Conservation (phyloP, 2,113 vertebrate species). For the Polypterus senegalus region DNA sequence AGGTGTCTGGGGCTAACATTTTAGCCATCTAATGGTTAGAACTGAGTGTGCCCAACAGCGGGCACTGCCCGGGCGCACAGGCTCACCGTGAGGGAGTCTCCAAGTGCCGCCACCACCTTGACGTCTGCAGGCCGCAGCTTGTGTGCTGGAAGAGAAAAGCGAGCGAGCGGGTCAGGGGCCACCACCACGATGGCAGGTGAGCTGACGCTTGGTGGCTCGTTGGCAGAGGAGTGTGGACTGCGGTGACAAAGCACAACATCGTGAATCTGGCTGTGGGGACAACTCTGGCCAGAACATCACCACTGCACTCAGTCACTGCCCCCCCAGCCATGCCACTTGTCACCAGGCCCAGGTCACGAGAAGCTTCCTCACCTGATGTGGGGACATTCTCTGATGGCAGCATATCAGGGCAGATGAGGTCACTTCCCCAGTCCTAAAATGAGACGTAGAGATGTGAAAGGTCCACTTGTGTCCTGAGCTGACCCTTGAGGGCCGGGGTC, state of each 20-base stretch:
- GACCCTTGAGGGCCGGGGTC: no score
- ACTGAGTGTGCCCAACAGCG: no score
- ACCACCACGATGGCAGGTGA: neutral
- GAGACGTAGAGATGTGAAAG: neutral
- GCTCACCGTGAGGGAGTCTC: constrained; percentile 78
- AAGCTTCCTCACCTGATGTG: constrained; percentile 62
- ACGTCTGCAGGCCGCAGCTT: constrained; percentile 68
- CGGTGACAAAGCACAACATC: neutral
- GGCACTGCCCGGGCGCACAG: constrained; percentile 10
- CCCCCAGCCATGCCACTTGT: neutral
- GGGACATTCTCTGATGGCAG: constrained; percentile 51
- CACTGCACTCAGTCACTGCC: neutral
- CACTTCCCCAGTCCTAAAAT: constrained; percentile 80
- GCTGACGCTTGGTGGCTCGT: neutral
- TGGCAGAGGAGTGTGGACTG: no score
- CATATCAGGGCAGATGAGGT: constrained; percentile 52
- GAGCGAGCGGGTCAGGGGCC: neutral
- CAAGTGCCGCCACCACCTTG: constrained; percentile 67
- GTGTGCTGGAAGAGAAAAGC: constrained; percentile 49
- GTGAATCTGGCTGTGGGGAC: neutral
- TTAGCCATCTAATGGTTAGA: no score
- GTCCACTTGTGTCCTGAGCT: no score
- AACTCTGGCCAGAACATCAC: neutral
- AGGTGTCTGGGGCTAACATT: no score
- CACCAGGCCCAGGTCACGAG: neutral